Percentiles rank a stretch among this genome's conserved stretches.
Evolutionary conservation across 1,140 invertebrate species (phyloP).

Genomic region (Drosophila simulans): DNA sequence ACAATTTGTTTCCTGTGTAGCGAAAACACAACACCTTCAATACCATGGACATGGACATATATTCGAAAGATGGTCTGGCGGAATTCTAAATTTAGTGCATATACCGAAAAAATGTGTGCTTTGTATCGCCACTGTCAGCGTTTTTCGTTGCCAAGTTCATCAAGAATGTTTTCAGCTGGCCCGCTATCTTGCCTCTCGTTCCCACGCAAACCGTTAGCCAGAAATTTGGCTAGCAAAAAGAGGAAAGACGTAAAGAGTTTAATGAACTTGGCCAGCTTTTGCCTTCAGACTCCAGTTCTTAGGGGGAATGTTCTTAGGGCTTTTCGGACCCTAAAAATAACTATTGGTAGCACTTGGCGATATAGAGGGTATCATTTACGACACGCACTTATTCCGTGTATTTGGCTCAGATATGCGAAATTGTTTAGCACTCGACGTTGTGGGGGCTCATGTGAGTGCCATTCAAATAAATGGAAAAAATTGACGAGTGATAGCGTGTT

Average conservation of each 20-base stretch:
- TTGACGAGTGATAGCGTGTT: slow-evolving; percentile 55
- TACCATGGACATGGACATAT: slow-evolving; percentile 67
- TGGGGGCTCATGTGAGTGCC: slow-evolving; percentile 62
- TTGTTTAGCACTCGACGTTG: slow-evolving; percentile 48
- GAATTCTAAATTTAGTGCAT: slow-evolving; percentile 68
- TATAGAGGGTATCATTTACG: slow-evolving; percentile 19
- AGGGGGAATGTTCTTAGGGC: slow-evolving; percentile 3
- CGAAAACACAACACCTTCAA: slow-evolving; percentile 61
- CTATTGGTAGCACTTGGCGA: slow-evolving; percentile 6
- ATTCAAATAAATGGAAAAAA: slow-evolving; percentile 50
- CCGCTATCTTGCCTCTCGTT: slow-evolving; percentile 5
- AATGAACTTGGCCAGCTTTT: slow-evolving; percentile 23
- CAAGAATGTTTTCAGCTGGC: slow-evolving; percentile 25
- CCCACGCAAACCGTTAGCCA: slow-evolving; percentile 18
- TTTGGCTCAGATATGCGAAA: slow-evolving; percentile 49
- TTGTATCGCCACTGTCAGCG: slow-evolving; percentile 43
- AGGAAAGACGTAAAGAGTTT: slow-evolving; percentile 13
- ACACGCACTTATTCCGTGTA: slow-evolving; percentile 43
- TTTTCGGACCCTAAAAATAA: slow-evolving; percentile 12
- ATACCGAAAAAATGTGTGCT: slow-evolving; percentile 38
- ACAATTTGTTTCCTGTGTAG: slow-evolving; percentile 3
- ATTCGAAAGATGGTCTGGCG: slow-evolving; percentile 42
- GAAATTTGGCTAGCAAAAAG: not conserved
- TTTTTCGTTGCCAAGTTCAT: slow-evolving; percentile 74
- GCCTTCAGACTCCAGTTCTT: slow-evolving; percentile 2